A percentile compares a stretch with the other conserved stretches of the same genome.
These are phyloP conservation scores for Euplexia lucipara DNA, from an alignment of 2,888 invertebrate species.

Conservation along the genomic window DNA sequence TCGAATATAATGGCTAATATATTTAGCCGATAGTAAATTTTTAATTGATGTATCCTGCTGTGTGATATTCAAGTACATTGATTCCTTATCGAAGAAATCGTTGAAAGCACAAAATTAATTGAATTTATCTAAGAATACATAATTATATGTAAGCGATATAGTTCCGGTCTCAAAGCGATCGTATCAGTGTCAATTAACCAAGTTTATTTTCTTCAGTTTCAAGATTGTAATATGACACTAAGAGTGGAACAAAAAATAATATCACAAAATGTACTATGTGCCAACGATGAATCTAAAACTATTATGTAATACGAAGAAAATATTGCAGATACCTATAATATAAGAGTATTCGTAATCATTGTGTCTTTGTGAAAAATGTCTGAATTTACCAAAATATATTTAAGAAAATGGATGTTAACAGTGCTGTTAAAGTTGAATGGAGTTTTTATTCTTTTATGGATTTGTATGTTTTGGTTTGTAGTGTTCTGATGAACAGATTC, in stretches of 20 bases:
- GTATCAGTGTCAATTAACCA: constrained; percentile 59
- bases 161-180: constrained; percentile 51
- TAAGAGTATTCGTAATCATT: constrained; percentile 65
- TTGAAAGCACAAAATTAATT: constrained; percentile 56
- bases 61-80: constrained; percentile 57
- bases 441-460: constrained; percentile 42
- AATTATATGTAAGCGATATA: constrained; percentile 36
- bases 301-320: constrained; percentile 43
- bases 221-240: constrained; percentile 34
- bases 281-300: constrained; percentile 59
- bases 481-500: constrained; percentile 25
- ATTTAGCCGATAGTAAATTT: constrained; percentile 45
- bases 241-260: constrained; percentile 26
- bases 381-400: constrained; percentile 66
- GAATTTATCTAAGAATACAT: constrained; percentile 43
- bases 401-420: constrained; percentile 57
- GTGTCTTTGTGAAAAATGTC: constrained; percentile 68
- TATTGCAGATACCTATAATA: constrained; percentile 51
- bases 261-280: constrained; percentile 55
- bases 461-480: constrained; percentile 38
- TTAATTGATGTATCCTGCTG: constrained; percentile 39
- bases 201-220: constrained; percentile 55
- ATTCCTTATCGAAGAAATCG: constrained; percentile 41
- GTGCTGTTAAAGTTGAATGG: constrained; percentile 54
- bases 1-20: constrained; percentile 51